Conservation (phyloP, 1,140 invertebrate genomes). For the Notospermus geniculatus region DNA sequence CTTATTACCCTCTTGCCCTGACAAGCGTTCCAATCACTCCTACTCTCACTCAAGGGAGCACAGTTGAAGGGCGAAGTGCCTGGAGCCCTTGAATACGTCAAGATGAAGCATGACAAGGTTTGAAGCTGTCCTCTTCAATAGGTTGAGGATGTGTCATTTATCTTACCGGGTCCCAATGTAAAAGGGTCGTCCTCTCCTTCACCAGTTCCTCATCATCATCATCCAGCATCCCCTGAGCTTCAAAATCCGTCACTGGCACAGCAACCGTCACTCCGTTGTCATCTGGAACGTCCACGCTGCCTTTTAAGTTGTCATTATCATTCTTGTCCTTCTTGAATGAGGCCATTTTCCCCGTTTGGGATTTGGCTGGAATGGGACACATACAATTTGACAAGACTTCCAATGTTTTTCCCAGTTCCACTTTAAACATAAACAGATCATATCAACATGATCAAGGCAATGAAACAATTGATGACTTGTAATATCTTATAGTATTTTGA, state of each 20-base stretch:
- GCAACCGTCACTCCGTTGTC: conserved; percentile 4
- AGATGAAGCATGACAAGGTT: background rate
- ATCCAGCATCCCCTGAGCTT: background rate
- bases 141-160: conserved; percentile 4
- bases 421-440: too few species aligned
- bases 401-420: too few species aligned
- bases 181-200: conserved; percentile 35
- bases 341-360: too few species aligned
- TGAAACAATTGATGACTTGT: too few species aligned
- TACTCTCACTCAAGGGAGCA: too few species aligned
- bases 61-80: background rate
- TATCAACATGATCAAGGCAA: too few species aligned
- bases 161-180: conserved; percentile 56
- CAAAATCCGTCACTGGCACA: background rate
- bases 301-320: background rate
- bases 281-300: conserved; percentile 4
- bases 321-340: too few species aligned
- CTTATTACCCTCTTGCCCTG: background rate
- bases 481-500: too few species aligned
- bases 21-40: too few species aligned
- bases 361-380: too few species aligned
- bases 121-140: background rate
- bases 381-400: too few species aligned
- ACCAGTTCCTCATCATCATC: conserved; percentile 15
- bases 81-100: background rate